These are phyloP conservation scores for Phodopus roborovskii DNA, from an alignment of 2,113 vertebrate genomes.

Conservation along the genomic window DNA sequence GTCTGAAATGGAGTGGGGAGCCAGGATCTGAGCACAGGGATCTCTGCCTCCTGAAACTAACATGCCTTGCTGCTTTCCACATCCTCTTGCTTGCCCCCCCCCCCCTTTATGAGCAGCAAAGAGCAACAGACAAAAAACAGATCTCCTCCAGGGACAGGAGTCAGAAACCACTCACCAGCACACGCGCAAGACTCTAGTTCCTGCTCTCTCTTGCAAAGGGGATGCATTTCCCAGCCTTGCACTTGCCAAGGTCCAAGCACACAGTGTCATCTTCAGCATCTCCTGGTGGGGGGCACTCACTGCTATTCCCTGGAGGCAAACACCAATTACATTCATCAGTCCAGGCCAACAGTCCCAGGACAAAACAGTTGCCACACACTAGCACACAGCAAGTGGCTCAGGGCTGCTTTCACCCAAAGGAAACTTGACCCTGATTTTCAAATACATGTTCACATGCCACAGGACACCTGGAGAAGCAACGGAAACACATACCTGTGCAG, in stretches of 20 bases:
- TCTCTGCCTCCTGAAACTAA: neutral
- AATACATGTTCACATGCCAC: too few species aligned
- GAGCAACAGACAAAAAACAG: neutral
- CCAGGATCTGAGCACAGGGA: neutral
- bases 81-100: neutral
- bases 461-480: neutral
- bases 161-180: constrained; percentile 87
- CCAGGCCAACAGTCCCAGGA: rapidly evolving
- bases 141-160: rapidly evolving
- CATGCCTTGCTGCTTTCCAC: rapidly evolving
- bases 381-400: neutral
- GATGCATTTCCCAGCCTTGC: constrained; percentile 92
- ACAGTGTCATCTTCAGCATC: constrained; percentile 89
- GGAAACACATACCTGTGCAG: constrained; percentile 91
- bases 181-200: constrained; percentile 93
- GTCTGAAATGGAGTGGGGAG: neutral
- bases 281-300: constrained; percentile 93
- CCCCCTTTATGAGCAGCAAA: neutral
- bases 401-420: neutral
- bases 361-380: rapidly evolving
- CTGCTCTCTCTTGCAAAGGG: constrained; percentile 95
- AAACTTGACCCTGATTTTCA: neutral
- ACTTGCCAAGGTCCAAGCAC: constrained; percentile 95
- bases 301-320: constrained; percentile 89
- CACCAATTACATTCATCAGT: neutral